Evolutionary conservation across 2,797 vertebrate genomes (phyloP).

Genomic region (Sternarchorhynchus goeldii): DNA sequence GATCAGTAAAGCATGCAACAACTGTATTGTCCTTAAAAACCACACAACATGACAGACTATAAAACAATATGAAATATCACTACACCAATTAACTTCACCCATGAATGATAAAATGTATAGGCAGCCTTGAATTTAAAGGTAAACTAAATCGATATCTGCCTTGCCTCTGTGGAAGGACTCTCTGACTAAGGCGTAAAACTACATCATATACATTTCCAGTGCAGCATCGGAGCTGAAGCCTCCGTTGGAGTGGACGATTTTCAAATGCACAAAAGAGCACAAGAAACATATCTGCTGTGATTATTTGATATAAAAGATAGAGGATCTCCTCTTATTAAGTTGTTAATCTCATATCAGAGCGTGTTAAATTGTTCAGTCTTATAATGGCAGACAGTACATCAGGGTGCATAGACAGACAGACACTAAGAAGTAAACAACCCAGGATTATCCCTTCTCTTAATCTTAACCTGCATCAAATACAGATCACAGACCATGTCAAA

Average conservation of each 20-base stretch:
- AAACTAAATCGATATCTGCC: neutral
- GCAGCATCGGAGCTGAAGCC: neutral
- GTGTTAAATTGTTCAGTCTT: neutral
- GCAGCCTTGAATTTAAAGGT: neutral
- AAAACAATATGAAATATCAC: too few relatives aligned
- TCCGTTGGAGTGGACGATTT: too few relatives aligned
- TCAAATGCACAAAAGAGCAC: neutral
- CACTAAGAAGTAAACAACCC: neutral
- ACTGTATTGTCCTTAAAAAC: too few relatives aligned
- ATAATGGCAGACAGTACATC: too few relatives aligned
- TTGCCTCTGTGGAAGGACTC: neutral
- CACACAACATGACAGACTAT: too few relatives aligned
- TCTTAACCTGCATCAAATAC: neutral
- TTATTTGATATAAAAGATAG: neutral
- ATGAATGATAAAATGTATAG: neutral
- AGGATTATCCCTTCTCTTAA: constrained; percentile 6
- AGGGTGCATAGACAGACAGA: neutral
- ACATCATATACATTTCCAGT: neutral
- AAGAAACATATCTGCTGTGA: neutral
- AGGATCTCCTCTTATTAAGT: neutral
- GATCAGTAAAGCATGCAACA: too few relatives aligned
- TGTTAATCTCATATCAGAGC: neutral
- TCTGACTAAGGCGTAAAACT: neutral
- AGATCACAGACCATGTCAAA: too few relatives aligned
- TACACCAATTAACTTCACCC: neutral